Percentiles rank a stretch among this genome's conserved stretches.
Conservation (phyloP, 2,113 vertebrate genomes). For the Ptilonorhynchus violaceus region DNA sequence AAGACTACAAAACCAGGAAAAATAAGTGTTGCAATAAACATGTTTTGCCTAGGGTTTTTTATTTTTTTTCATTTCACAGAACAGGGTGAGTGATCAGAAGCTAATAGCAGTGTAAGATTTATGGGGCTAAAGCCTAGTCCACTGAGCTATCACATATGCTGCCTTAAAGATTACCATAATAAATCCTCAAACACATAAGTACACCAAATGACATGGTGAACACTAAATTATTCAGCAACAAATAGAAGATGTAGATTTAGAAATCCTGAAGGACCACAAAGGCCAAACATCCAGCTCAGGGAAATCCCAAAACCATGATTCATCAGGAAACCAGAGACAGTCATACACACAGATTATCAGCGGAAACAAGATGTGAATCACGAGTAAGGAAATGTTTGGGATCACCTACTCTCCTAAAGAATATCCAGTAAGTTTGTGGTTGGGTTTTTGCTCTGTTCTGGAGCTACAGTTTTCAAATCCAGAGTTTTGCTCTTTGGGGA, state of each 20-base stretch:
- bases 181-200: not conserved
- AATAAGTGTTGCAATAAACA: not conserved
- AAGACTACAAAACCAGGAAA: not conserved
- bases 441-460: not conserved
- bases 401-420: not conserved
- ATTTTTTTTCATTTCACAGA: not conserved
- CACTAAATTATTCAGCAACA: not conserved
- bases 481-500: not conserved
- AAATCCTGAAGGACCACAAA: not conserved
- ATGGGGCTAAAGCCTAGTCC: not conserved
- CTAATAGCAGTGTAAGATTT: not conserved
- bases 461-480: not conserved
- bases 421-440: not conserved
- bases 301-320: not conserved
- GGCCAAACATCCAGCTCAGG: rapidly evolving
- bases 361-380: not conserved
- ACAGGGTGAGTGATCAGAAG: not conserved
- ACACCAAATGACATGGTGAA: not conserved
- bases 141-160: not conserved
- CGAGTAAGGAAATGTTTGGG: not conserved
- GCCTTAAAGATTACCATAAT: not conserved
- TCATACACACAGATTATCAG: not conserved
- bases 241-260: not conserved
- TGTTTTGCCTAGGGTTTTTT: not conserved
- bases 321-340: not conserved